Conservation (phyloP, 2,888 invertebrate genomes). For the Rutpela maculata region DNA sequence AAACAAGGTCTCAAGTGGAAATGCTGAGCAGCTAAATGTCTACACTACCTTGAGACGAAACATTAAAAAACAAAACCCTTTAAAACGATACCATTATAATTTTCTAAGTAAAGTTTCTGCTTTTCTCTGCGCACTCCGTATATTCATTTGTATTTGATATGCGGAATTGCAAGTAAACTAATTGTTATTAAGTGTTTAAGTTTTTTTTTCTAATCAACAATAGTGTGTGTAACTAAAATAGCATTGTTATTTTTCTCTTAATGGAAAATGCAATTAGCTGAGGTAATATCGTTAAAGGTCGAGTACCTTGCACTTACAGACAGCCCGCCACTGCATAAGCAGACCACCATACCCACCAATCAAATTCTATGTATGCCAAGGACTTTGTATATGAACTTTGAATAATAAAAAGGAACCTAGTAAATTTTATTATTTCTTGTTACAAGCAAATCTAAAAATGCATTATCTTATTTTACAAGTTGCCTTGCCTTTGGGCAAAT, state of each 20-base stretch:
- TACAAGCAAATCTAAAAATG: slow-evolving; percentile 32
- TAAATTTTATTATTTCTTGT: slow-evolving; percentile 23
- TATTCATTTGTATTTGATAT: too few species aligned
- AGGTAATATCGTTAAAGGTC: background rate
- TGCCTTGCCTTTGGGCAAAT: slow-evolving; percentile 7
- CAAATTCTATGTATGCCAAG: slow-evolving; percentile 34
- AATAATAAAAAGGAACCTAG: slow-evolving; percentile 17
- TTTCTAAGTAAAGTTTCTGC: too few species aligned
- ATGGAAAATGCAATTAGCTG: background rate
- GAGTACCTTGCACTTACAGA: background rate
- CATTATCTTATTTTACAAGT: slow-evolving; percentile 1
- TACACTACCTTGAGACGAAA: too few species aligned
- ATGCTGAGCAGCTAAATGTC: too few species aligned
- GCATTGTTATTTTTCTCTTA: background rate
- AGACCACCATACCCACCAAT: slow-evolving; percentile 27
- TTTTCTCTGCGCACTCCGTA: too few species aligned
- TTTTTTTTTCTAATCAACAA: too few species aligned
- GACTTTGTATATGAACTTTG: slow-evolving; percentile 18
- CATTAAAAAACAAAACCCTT: too few species aligned
- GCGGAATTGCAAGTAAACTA: too few species aligned
- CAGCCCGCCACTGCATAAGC: slow-evolving; percentile 13
- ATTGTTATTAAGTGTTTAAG: too few species aligned
- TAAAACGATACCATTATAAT: too few species aligned
- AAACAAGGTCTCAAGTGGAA: too few species aligned
- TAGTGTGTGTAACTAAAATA: too few species aligned